A percentile compares a stretch with the other conserved stretches of the same genome.
Conservation (phyloP, 2,888 invertebrate species). For the Unio delphinus region DNA sequence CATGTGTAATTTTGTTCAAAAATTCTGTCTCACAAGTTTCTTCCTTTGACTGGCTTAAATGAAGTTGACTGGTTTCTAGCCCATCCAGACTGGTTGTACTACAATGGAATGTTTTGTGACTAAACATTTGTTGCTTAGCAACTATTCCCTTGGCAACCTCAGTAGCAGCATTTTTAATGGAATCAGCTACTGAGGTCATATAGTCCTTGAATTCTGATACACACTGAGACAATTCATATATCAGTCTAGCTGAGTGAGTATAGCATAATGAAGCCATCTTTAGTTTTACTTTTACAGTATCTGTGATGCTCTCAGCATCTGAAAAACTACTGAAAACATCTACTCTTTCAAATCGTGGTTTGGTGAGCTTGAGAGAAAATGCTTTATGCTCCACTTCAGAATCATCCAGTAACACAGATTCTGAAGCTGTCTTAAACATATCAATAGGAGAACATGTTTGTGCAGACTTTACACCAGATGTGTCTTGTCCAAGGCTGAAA, state of each 20-base stretch:
- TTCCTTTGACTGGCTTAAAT: slow-evolving; percentile 19
- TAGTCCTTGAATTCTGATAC: slow-evolving; percentile 93
- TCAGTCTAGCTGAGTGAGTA: slow-evolving; percentile 89
- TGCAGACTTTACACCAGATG: slow-evolving; percentile 9
- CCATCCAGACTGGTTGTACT: slow-evolving; percentile 34
- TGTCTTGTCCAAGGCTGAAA: slow-evolving; percentile 63
- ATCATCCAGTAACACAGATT: slow-evolving; percentile 30
- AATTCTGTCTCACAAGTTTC: slow-evolving; percentile 22
- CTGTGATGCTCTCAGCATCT: not conserved
- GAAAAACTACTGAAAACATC: slow-evolving; percentile 1
- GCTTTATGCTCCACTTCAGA: slow-evolving; percentile 29
- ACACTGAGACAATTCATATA: slow-evolving; percentile 89
- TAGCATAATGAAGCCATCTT: slow-evolving; percentile 93
- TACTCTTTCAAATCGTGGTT: slow-evolving; percentile 10
- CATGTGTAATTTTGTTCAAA: slow-evolving; percentile 14
- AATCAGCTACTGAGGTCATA: slow-evolving; percentile 85
- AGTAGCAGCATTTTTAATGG: slow-evolving; percentile 90
- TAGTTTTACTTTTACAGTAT: slow-evolving; percentile 19
- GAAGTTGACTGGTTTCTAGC: slow-evolving; percentile 10
- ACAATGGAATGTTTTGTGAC: slow-evolving; percentile 30
- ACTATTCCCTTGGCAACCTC: slow-evolving; percentile 91
- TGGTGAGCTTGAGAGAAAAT: slow-evolving; percentile 32
- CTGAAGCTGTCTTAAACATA: slow-evolving; percentile 68
- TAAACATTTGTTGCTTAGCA: slow-evolving; percentile 35
- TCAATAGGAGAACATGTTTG: slow-evolving; percentile 26